phyloP scores from a whole-genome alignment of 1,140 invertebrate genomes.

The Hyphantria cunea region DNA sequence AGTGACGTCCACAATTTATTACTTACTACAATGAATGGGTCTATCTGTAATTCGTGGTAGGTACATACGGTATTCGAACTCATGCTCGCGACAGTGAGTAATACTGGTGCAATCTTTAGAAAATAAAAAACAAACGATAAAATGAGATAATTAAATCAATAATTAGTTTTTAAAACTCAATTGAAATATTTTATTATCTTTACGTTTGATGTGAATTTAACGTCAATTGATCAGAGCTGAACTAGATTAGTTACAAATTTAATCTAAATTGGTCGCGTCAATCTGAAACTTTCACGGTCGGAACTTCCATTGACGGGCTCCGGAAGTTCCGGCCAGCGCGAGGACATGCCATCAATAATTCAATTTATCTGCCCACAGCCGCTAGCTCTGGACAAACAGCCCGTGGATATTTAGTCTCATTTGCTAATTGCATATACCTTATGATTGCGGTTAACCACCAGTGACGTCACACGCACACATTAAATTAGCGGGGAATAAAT shows the following conservation, averaged over 20 bases:
- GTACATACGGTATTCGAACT: too few relatives aligned
- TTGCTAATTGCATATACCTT: constrained; percentile 17
- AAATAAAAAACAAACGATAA: too few relatives aligned
- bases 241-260: constrained; percentile 30
- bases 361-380: constrained; percentile 42
- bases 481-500: background rate
- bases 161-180: too few relatives aligned
- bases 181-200: too few relatives aligned
- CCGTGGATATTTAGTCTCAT: constrained; percentile 33
- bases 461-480: background rate
- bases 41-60: too few relatives aligned
- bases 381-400: constrained; percentile 10
- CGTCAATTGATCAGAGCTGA: constrained; percentile 21
- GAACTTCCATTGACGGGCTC: constrained; percentile 27
- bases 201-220: constrained; percentile 22
- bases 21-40: too few relatives aligned
- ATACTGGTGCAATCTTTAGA: too few relatives aligned
- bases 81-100: background rate
- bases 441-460: background rate
- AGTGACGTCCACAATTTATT: too few relatives aligned
- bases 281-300: constrained; percentile 33
- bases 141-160: too few relatives aligned
- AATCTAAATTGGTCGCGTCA: constrained; percentile 35
- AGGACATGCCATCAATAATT: constrained; percentile 53
- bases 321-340: constrained; percentile 37